Evolutionary conservation across 37 sponge, comb jelly and placozoan species (phyloP).

Genomic region (Geodia barretti): DNA sequence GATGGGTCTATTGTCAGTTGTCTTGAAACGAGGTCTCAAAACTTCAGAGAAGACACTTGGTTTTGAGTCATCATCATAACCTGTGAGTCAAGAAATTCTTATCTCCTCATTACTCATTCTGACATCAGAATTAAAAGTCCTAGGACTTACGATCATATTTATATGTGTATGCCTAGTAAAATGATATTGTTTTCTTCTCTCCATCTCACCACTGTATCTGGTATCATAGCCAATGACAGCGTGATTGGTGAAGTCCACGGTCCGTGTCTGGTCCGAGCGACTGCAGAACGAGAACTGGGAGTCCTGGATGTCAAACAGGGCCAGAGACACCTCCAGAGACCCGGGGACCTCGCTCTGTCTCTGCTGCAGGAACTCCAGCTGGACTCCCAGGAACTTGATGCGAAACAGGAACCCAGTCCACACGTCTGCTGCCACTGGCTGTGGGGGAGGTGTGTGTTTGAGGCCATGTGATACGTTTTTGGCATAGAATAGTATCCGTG

Average conservation of each 20-base stretch:
- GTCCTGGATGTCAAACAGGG: conserved; percentile 72
- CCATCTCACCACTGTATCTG: conserved; percentile 71
- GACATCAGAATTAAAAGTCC: not conserved
- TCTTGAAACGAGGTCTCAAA: conserved; percentile 48
- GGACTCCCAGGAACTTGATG: conserved; percentile 65
- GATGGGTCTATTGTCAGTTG: conserved; percentile 15
- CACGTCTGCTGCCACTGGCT: conserved; percentile 71
- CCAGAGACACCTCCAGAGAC: conserved; percentile 56
- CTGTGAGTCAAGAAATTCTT: conserved; percentile 12
- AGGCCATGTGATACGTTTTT: not conserved
- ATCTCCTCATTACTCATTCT: not conserved
- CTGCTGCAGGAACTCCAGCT: conserved; percentile 67
- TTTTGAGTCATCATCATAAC: conserved; percentile 17
- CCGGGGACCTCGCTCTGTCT: conserved; percentile 4
- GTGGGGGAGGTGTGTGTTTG: not conserved
- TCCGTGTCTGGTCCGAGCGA: conserved; percentile 67
- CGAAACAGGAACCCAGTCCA: conserved; percentile 77
- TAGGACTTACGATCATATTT: too few species aligned
- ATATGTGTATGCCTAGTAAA: too few species aligned
- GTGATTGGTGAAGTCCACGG: conserved; percentile 74
- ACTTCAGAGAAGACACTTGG: conserved; percentile 78
- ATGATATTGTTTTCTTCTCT: too few species aligned
- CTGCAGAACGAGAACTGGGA: conserved; percentile 79
- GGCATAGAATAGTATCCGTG: not conserved
- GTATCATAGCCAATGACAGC: conserved; percentile 85